These are phyloP conservation scores for Trogon melanurus DNA, from an alignment of 2,113 vertebrate species.

Conservation along the genomic window DNA sequence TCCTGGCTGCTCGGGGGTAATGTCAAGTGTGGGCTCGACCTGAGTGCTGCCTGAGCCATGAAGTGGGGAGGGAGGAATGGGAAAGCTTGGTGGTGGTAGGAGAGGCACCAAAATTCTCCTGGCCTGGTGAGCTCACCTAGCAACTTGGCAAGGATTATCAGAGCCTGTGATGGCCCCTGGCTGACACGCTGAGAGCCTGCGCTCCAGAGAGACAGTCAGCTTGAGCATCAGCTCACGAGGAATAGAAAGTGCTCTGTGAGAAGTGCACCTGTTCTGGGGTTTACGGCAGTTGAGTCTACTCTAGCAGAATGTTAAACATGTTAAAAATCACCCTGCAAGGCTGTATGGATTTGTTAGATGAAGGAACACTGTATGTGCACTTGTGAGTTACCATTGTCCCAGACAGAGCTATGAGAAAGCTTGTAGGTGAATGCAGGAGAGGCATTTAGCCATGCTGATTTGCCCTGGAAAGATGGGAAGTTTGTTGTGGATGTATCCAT, in stretches of 20 bases:
- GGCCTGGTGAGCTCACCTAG: not conserved
- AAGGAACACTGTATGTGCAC: not conserved
- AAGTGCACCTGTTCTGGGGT: not conserved
- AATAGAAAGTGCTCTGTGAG: not conserved
- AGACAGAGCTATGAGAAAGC: not conserved
- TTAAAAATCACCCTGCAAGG: not conserved
- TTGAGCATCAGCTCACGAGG: not conserved
- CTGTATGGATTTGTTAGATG: not conserved
- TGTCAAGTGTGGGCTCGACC: not conserved
- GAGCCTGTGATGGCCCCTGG: not conserved
- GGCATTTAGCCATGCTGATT: not conserved
- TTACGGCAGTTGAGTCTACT: not conserved
- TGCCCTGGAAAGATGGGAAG: not conserved
- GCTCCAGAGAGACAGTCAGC: not conserved
- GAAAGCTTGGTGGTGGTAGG: not conserved
- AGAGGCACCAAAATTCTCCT: not conserved
- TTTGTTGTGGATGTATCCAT: not conserved
- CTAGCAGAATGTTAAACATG: not conserved
- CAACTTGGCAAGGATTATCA: not conserved
- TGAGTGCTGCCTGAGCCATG: not conserved
- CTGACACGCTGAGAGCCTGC: fast-evolving
- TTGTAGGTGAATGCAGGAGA: not conserved
- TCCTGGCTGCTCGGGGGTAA: not conserved
- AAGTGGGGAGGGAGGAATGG: not conserved
- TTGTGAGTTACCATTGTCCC: not conserved